Conservation (phyloP, 2,113 vertebrate genomes). For the Jacana jacana region DNA sequence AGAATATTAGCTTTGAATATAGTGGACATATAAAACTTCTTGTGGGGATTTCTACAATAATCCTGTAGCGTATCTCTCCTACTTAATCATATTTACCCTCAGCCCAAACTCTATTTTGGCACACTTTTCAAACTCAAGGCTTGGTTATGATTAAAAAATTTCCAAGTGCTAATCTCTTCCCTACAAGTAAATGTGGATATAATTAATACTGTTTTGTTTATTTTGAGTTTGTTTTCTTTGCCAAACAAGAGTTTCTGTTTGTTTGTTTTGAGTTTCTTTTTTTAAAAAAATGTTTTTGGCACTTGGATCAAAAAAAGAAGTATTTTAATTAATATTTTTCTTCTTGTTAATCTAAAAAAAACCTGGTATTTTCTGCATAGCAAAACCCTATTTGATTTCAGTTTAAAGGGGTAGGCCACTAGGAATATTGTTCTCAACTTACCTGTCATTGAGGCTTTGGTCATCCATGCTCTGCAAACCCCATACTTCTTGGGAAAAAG, state of each 20-base stretch:
- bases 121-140: not conserved
- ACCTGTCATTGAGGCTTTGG: not conserved
- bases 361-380: not conserved
- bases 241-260: slow-evolving; percentile 26
- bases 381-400: not conserved
- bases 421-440: not conserved
- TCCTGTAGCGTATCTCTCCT: not conserved
- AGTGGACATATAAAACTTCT: not conserved
- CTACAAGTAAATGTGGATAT: slow-evolving; percentile 50
- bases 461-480: not conserved
- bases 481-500: not conserved
- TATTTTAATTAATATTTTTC: slow-evolving; percentile 30
- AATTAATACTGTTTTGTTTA: slow-evolving; percentile 54
- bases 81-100: not conserved
- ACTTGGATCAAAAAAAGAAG: not conserved
- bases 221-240: slow-evolving; percentile 22
- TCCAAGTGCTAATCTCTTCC: slow-evolving; percentile 40
- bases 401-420: not conserved
- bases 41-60: not conserved
- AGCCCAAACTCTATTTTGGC: not conserved
- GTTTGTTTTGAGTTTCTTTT: not conserved
- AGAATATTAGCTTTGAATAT: not conserved
- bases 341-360: not conserved
- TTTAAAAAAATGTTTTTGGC: not conserved
- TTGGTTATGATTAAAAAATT: slow-evolving; percentile 50